Conservation (phyloP, 2,888 invertebrate genomes). For the Norana najaformis region DNA sequence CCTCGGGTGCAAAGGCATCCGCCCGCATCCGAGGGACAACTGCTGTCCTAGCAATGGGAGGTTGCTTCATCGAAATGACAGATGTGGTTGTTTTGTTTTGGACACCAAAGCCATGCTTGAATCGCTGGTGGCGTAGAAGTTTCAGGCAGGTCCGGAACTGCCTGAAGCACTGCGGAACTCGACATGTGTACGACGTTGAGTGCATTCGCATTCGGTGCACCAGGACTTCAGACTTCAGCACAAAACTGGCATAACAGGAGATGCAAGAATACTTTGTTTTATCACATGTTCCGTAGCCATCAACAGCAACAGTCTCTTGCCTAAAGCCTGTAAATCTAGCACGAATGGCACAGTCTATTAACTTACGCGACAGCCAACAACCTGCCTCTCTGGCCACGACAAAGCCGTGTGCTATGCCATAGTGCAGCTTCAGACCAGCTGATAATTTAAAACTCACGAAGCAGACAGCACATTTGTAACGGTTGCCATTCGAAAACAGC, state of each 20-base stretch:
- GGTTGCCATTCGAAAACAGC: background rate
- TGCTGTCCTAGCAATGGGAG: background rate
- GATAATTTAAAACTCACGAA: background rate
- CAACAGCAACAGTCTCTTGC: background rate
- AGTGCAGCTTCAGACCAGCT: conserved; percentile 18
- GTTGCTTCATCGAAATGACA: background rate
- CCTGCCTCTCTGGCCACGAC: background rate
- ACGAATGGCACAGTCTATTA: background rate
- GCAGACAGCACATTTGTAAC: background rate
- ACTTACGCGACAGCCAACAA: background rate
- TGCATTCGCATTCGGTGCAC: background rate
- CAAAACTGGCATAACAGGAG: background rate
- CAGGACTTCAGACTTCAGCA: background rate
- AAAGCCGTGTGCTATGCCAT: background rate
- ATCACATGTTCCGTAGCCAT: background rate
- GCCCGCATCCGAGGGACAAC: background rate
- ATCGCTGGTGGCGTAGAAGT: background rate
- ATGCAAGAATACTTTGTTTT: background rate
- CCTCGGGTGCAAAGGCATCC: background rate
- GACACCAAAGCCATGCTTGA: background rate
- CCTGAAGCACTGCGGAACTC: background rate
- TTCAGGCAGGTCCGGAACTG: background rate
- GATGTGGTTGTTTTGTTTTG: background rate
- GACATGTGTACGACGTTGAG: background rate
- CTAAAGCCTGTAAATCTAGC: background rate